Evolutionary conservation across 2,888 invertebrate genomes (phyloP).

Genomic region (Limnephilus rhombicus): DNA sequence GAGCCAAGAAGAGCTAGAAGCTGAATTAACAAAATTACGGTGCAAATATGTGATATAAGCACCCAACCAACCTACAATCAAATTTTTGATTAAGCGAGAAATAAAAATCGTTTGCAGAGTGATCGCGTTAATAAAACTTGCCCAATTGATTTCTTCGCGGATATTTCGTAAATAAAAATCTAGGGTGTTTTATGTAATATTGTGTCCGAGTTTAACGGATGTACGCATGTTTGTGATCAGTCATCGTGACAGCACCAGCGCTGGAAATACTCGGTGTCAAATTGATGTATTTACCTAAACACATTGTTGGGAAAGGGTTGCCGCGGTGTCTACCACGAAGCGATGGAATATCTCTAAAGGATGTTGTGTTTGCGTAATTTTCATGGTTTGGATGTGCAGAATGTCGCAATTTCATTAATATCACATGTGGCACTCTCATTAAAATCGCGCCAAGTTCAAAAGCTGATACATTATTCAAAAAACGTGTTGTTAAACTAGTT

Average conservation of each 20-base stretch:
- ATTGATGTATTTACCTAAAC: neutral
- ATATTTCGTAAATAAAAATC: neutral
- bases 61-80: too few relatives aligned
- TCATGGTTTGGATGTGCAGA: neutral
- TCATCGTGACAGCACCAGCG: neutral
- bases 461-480: too few relatives aligned
- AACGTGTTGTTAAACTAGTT: too few relatives aligned
- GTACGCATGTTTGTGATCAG: neutral
- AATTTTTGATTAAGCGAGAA: too few relatives aligned
- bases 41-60: too few relatives aligned
- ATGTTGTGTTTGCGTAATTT: neutral
- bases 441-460: too few relatives aligned
- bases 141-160: too few relatives aligned
- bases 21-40: too few relatives aligned
- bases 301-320: conserved; percentile 1
- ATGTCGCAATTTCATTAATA: neutral
- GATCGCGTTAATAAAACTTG: too few relatives aligned
- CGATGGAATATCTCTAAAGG: neutral
- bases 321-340: neutral
- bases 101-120: too few relatives aligned
- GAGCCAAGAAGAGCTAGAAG: too few relatives aligned
- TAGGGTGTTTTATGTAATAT: neutral
- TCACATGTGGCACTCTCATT: too few relatives aligned
- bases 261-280: neutral
- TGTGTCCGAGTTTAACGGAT: neutral